Conservation (phyloP, 2,113 vertebrate species). For the Agelaius phoeniceus region DNA sequence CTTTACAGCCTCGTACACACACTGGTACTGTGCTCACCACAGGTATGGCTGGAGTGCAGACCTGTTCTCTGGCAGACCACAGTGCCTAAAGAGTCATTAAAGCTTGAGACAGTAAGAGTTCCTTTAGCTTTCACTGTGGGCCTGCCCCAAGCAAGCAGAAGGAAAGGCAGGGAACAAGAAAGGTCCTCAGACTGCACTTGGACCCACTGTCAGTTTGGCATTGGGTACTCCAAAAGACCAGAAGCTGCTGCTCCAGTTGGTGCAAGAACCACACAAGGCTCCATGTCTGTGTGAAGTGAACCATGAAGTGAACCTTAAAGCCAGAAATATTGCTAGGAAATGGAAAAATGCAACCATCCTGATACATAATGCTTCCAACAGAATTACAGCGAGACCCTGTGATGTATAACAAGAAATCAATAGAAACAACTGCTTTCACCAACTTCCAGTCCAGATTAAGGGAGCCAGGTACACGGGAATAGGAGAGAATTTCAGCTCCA, state of each 20-base stretch:
- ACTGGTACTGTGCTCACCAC: background rate
- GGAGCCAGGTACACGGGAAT: accelerated
- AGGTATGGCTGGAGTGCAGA: background rate
- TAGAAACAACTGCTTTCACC: background rate
- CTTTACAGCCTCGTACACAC: background rate
- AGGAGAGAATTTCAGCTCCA: background rate
- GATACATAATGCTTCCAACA: background rate
- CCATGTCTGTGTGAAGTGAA: background rate
- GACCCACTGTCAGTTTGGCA: background rate
- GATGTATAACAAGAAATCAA: background rate
- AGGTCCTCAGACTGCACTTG: background rate
- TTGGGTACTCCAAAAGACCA: background rate
- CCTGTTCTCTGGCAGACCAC: background rate
- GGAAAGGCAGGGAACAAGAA: background rate
- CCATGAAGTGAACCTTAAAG: background rate
- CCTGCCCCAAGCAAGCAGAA: background rate
- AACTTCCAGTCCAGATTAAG: background rate
- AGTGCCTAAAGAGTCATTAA: background rate
- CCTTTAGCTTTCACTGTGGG: background rate
- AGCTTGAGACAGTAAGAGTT: background rate
- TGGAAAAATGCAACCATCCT: background rate
- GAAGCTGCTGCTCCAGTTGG: background rate
- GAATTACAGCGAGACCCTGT: accelerated
- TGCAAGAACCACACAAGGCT: background rate
- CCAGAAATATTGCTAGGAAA: background rate